Base-by-base conservation (phyloP, 2,113 vertebrate species). In the Prolemur simus region DNA sequence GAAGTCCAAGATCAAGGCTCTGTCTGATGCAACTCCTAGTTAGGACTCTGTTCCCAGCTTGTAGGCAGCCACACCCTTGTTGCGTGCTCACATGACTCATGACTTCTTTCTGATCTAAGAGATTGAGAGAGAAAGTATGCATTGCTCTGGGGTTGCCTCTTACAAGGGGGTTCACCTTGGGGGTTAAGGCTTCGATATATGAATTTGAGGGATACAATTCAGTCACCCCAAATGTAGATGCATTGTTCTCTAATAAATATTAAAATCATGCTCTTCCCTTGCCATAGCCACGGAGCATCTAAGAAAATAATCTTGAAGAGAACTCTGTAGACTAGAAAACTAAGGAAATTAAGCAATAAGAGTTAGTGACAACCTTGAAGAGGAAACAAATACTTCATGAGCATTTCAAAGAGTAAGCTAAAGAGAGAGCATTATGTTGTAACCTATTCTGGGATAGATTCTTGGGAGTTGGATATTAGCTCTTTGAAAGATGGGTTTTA, bases 111-210 rank as follows among this genome's bases (percentile, higher is more conserved):
- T 34, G 3, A 52, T 39, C 39, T 42, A 71, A 64, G 10, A 60
- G 11, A 39, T 8, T 56, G 25, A 49, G 21, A n/a, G 12, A 88
- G 0, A 23, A 1, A 29, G 15, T 0, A 1, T 37, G 20, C 20
- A 21, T 69, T 18, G 21, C 6, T 14, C 58, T 45, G 9, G 27
- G 29, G 3, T 63, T 3, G 32, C 34, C 68, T 42, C 23, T 21
- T 45, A 4, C 1, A 71, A 64, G 3, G 20, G 7, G 23, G 84
- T 1, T n/a, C 5, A 37, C 1, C 32, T 0, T 21, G 10, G 4
- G 0, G 7, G 1, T 1, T 10, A 5, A 0, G 6, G 4, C 4
- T 71, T 52, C 17, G 69, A 20, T 1, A 20, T 18, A 27, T 3
- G 11, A 60, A 69, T 21, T 49, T 6, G 13, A 13, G 11, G 10